phyloP scores from a whole-genome alignment of 2,113 vertebrate genomes.

The Cercocebus atys region DNA sequence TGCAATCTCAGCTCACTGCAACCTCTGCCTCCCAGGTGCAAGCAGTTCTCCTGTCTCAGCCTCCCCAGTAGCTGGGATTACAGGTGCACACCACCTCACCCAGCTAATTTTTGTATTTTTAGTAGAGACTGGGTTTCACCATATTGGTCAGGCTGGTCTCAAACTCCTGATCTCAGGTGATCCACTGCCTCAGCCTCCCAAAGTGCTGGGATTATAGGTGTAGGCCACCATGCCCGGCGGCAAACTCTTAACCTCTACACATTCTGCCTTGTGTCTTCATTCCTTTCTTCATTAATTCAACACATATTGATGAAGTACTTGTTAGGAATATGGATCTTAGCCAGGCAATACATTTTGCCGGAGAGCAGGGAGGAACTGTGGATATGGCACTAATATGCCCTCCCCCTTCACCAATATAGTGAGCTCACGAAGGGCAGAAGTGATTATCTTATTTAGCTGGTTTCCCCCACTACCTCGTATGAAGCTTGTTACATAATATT shows the following conservation, averaged over 20 bases:
- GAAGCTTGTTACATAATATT: background rate
- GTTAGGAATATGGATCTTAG: background rate
- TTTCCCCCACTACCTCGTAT: background rate
- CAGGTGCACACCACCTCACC: rapidly evolving
- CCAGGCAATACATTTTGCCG: background rate
- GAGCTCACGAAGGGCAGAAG: background rate
- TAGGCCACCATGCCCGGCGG: too few species aligned
- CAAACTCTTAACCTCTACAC: background rate
- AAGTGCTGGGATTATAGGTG: background rate
- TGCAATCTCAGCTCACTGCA: too few species aligned
- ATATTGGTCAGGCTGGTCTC: too few species aligned
- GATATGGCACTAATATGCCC: background rate
- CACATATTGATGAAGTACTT: background rate
- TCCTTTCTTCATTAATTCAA: background rate
- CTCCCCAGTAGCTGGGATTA: too few species aligned
- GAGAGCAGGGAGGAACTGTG: background rate
- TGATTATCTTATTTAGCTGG: background rate
- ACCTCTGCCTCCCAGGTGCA: too few species aligned
- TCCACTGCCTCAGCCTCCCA: too few species aligned
- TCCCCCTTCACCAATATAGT: background rate
- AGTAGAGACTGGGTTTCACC: too few species aligned
- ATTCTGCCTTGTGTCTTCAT: background rate
- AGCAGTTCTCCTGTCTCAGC: too few species aligned
- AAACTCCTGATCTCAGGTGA: too few species aligned
- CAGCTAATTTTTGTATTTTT: too few species aligned